phyloP scores from a whole-genome alignment of 2,113 vertebrate genomes.

The Vombatus ursinus region DNA sequence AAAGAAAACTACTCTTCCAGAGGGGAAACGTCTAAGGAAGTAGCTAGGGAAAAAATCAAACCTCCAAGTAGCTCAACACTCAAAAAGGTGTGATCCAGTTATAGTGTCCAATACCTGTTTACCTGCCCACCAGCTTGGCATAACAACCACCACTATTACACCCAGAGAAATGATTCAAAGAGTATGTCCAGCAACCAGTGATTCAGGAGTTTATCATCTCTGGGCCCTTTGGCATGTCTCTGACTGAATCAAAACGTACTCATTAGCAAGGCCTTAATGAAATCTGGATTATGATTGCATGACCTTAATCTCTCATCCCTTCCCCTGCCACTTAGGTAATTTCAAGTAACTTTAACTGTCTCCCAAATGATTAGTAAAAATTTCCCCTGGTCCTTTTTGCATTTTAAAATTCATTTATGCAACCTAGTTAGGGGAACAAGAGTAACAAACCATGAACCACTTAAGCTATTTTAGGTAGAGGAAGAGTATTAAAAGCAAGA shows the following conservation, averaged over 20 bases:
- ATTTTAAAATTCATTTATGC: not conserved
- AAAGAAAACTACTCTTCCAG: not conserved
- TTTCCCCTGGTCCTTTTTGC: not conserved
- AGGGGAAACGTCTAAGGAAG: not conserved
- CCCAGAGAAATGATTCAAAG: not conserved
- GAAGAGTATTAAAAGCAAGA: not conserved
- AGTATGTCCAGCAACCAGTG: not conserved
- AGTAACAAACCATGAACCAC: not conserved
- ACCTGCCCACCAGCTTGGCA: not conserved
- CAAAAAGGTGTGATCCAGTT: not conserved
- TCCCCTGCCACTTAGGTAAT: not conserved
- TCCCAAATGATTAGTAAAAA: not conserved
- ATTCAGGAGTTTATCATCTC: not conserved
- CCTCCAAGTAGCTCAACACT: not conserved
- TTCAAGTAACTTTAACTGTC: not conserved
- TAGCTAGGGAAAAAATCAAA: not conserved
- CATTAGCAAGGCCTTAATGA: not conserved
- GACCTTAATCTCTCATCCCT: not conserved
- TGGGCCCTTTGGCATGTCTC: not conserved
- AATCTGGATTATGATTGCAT: not conserved
- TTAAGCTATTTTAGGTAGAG: not conserved
- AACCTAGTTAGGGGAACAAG: not conserved
- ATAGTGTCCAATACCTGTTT: not conserved
- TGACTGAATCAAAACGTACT: not conserved
- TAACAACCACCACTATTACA: not conserved